Conservation (phyloP, 2,797 vertebrate species). For the Galaxias olidus region DNA sequence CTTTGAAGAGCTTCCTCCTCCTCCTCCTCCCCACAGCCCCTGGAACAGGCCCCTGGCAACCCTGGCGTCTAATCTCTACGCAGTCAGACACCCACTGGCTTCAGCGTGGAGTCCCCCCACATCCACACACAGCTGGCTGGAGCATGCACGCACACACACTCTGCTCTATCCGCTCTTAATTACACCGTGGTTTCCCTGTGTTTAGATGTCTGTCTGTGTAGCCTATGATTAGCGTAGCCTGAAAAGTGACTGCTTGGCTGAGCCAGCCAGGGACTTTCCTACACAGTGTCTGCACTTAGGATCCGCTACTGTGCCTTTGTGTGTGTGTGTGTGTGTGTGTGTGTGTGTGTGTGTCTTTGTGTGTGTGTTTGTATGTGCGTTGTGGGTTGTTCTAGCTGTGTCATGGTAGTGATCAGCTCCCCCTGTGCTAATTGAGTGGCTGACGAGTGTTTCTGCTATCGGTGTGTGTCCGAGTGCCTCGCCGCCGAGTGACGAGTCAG, state of each 20-base stretch:
- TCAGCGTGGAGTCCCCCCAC: background rate
- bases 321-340: background rate
- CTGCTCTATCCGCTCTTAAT: constrained; percentile 14
- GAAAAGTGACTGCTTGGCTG: background rate
- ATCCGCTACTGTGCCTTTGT: background rate
- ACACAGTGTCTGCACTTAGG: background rate
- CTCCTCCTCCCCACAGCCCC: background rate
- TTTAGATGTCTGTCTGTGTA: constrained; percentile 24
- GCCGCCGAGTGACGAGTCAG: constrained; percentile 14
- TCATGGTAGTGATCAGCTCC: constrained; percentile 29
- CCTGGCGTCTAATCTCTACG: background rate
- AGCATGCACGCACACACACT: constrained; percentile 12
- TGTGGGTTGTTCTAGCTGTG: constrained; percentile 3
- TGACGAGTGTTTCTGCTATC: constrained; percentile 29
- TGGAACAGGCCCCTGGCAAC: constrained; percentile 1
- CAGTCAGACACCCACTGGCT: background rate
- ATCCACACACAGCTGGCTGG: constrained; percentile 18
- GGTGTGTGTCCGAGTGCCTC: constrained; percentile 12
- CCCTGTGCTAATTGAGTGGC: constrained; percentile 21
- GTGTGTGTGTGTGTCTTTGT: background rate
- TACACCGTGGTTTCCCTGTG: constrained; percentile 22
- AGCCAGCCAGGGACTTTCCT: background rate
- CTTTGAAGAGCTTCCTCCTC: constrained; percentile 30
- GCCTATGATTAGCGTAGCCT: constrained; percentile 21
- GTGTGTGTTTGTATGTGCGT: too few relatives aligned